phyloP scores from a whole-genome alignment of 2,797 vertebrate species.

The Manis javanica region DNA sequence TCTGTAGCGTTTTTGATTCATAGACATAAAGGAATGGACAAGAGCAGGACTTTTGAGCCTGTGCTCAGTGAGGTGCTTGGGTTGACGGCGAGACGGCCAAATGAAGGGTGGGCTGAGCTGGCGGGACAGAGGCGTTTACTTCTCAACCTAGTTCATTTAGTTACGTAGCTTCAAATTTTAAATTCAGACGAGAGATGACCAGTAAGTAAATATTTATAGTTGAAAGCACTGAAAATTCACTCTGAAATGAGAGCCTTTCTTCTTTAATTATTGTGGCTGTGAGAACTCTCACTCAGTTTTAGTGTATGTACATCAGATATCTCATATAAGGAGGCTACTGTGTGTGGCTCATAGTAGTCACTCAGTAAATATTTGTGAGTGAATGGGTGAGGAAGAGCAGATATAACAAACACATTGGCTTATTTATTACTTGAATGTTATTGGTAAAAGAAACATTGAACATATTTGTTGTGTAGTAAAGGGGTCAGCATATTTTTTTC shows the following conservation, averaged over 20 bases:
- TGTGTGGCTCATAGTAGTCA: background rate
- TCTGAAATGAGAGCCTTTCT: background rate
- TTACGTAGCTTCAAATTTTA: conserved; percentile 6
- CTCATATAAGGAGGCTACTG: background rate
- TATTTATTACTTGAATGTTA: conserved; percentile 48
- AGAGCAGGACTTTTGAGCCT: background rate
- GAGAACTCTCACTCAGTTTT: background rate
- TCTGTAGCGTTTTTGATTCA: background rate
- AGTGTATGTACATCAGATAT: background rate
- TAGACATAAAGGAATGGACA: background rate
- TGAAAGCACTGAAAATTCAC: background rate
- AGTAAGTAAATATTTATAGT: background rate
- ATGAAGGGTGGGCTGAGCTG: background rate
- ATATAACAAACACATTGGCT: background rate
- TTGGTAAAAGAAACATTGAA: background rate
- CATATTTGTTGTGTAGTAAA: conserved; percentile 37
- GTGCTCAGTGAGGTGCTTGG: background rate
- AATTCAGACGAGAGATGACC: background rate
- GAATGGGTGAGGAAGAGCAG: background rate
- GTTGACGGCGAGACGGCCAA: background rate
- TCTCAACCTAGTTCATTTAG: background rate
- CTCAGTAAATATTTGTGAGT: background rate
- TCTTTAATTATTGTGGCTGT: conserved; percentile 1
- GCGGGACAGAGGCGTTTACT: background rate
- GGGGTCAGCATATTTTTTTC: background rate